These are phyloP conservation scores for Drosophila greeni DNA, from an alignment of 2,888 invertebrate species.

Conservation along the genomic window DNA sequence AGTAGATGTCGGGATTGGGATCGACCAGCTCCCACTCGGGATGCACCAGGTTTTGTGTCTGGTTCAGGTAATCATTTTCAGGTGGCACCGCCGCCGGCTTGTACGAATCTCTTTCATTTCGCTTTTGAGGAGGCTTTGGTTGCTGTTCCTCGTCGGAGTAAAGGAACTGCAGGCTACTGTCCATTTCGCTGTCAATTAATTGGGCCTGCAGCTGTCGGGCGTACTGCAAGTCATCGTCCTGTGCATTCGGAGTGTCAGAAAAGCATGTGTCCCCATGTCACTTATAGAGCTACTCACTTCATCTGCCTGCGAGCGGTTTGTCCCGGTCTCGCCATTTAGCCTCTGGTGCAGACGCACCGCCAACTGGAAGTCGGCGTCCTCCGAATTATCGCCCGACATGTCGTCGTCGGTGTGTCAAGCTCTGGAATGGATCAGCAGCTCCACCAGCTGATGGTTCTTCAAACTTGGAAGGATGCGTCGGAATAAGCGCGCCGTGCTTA, in stretches of 20 bases:
- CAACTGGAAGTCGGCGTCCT: constrained; percentile 18
- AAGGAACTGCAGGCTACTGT: constrained; percentile 13
- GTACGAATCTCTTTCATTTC: background rate
- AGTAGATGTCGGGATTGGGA: constrained; percentile 94
- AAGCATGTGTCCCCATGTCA: background rate
- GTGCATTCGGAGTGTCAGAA: background rate
- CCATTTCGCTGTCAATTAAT: constrained; percentile 2
- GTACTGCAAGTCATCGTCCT: constrained; percentile 6
- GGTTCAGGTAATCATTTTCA: constrained; percentile 68
- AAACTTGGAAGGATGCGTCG: background rate
- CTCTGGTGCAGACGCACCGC: constrained; percentile 1
- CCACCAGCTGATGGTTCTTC: background rate
- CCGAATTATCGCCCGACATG: background rate
- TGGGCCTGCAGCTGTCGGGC: constrained; percentile 23
- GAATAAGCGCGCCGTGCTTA: constrained; percentile 3
- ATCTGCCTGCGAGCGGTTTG: background rate
- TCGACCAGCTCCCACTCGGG: constrained; percentile 88
- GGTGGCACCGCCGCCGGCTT: background rate
- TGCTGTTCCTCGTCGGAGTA: background rate
- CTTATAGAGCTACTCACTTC: background rate
- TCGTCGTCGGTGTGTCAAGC: too few species aligned
- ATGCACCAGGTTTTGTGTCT: constrained; percentile 77
- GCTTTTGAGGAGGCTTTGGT: background rate
- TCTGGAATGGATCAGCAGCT: background rate
- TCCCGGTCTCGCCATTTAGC: background rate